A percentile compares a stretch with the other conserved stretches of the same genome.
Conservation (phyloP, 92 coral and sea anemone genomes). For the Bergia sp. region DNA sequence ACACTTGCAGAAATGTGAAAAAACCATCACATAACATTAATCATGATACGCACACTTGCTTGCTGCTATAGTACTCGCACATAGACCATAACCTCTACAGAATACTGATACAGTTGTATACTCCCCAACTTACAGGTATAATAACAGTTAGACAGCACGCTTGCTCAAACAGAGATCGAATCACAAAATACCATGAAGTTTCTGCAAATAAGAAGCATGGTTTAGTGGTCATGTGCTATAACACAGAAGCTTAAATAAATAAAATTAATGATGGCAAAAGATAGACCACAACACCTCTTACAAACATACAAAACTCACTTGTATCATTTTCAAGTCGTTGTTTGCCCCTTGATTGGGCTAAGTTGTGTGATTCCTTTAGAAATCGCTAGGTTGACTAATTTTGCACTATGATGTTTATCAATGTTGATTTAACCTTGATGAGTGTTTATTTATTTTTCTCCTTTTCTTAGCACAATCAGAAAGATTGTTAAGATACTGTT, state of each 20-base stretch:
- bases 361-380: too few relatives aligned
- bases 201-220: neutral
- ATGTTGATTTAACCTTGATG: neutral
- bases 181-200: too few relatives aligned
- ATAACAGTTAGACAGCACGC: neutral
- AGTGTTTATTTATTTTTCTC: neutral
- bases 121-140: neutral
- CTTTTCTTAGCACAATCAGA: neutral
- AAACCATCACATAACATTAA: too few relatives aligned
- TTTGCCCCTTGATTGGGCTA: neutral
- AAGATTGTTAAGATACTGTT: too few relatives aligned
- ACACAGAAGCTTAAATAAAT: neutral
- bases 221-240: neutral
- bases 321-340: neutral
- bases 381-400: neutral
- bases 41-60: neutral
- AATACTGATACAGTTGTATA: neutral
- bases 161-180: neutral
- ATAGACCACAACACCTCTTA: too few relatives aligned
- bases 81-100: neutral
- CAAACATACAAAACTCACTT: too few relatives aligned
- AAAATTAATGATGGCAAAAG: too few relatives aligned
- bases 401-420: neutral
- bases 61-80: neutral
- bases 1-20: too few relatives aligned